Evolutionary conservation across 2,113 vertebrate species (phyloP), one percentile per base, ranked within the genome.

Genomic region (Spizaetus ornatus): DNA sequence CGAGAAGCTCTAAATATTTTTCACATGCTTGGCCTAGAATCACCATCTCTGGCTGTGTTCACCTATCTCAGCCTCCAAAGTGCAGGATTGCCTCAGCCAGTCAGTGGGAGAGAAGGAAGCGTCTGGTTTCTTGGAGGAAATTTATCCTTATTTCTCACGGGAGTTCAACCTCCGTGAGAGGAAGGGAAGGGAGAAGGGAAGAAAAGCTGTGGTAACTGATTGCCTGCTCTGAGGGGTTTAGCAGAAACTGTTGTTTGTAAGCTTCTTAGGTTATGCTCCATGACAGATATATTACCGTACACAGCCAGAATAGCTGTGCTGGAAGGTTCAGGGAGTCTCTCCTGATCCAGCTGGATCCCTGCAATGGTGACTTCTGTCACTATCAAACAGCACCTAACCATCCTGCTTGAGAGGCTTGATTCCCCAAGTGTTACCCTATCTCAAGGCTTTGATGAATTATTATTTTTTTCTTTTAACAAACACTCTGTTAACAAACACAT

Each of bases 341-440:
- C 59, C 42, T 20, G 7, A 29, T 16, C 61, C 45, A 66, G 8
- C 27, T 27, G 50, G 17, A 48, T 4, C 16, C 5, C 16, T 79
- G 36, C 40, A 48, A 4, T 13, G 21, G 23, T 36, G 20, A 36
- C 7, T 83, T 3, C 31, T 80, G 38, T 55, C 32, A 22, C 13
- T 0, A 2, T 72, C 81, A n/a, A 27, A 21, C 9, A 74, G 27
- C 21, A 34, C 11, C 16, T 63, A 31, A 3, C 38, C n/a, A 25
- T 45, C 25, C 21, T 77, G 10, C 32, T 47, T 22, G 15, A 86
- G 40, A 42, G 17, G 7, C 6, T 76, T 29, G 15, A 42, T 53
- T 45, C 13, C 36, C 17, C 8, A 3, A 8, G 0, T 6, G 0
- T n/a, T 66, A 40, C 6, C 4, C 13, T 45, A 0, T 20, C 32